Evolutionary conservation across 2,113 vertebrate species (phyloP), one percentile per base, ranked within the genome.

Genomic region (Sorex araneus): DNA sequence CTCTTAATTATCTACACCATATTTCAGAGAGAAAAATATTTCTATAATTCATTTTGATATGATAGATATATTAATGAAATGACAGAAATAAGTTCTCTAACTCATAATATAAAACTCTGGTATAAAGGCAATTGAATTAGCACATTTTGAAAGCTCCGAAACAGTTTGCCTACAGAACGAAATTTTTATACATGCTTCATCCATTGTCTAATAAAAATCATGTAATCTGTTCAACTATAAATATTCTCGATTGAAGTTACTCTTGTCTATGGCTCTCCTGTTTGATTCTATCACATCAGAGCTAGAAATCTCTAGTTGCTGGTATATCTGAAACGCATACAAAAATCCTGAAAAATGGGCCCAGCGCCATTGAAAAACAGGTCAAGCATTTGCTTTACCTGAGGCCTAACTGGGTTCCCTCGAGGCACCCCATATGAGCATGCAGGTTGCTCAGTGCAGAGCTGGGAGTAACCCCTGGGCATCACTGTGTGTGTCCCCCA

Each of bases 51-150:
- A 34, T 87, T 90, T 67, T 90, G 3, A 85, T 63, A 43, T 69
- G 86, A 74, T 75, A 87, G 57, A 13, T 85, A n/a, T 40, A 47
- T 40, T 81, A 54, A 84, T 0, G 84, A 90, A 94, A 81, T 71
- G 21, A 1, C 5, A 87, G 36, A 47, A 67, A 32, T 54, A 36
- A 80, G 71, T 67, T 71, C 4, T 76, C 19, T 67, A n/a, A 5
- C 45, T 77, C n/a, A 45, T 43, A 73, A 84, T 67, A 67, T 85
- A 30, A 82, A 78, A 28, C 18, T n/a, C 30, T 63, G 30, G 64
- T n/a, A 66, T 25, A 82, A 69, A 57, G n/a, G 5, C 25, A 80
- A 45, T 76, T 45, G 82, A 64, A 88, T 32, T 36, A 88, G 2
- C 2, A 85, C 8, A 36, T 2, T 69, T 25, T 13, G 16, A 73